Evolutionary conservation across 2,888 invertebrate species (phyloP), one percentile per base, ranked within the genome.

Genomic region (Eristalis tenax): DNA sequence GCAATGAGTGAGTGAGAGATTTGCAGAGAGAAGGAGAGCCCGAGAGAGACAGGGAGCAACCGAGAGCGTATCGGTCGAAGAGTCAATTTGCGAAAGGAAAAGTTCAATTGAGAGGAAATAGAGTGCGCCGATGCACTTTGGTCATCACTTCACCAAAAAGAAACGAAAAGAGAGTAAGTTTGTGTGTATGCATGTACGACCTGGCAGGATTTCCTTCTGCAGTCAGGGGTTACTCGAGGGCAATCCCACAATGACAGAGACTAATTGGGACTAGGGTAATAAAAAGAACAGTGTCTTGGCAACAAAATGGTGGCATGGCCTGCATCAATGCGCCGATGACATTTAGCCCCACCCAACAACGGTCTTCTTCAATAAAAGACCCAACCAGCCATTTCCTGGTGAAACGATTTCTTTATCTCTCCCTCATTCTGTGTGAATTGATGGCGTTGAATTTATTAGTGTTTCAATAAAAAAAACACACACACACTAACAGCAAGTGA

Each of bases 231-330:
- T 50, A 50, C 50, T 50, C 18, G 76, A 77, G 59, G 23, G 11
- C 77, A 82, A 78, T 38, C 38, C 38, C 38, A 38, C 38, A 38
- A 57, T 81, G 69, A 61, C 77, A 86, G 74, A 77, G 77, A 78
- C 71, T 75, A 83, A 87, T 76, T 83, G 79, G 76, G 83, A 79
- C 83, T 87, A 80, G 87, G 87, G 79, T 76, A 83, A 87, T 87
- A 80, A 83, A 83, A 83, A 80, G 76, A 87, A 73, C 76, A 79
- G 83, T 87, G 83, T 64, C 76, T 76, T 64, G 63, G 64, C n/a
- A 43, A 63, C 71, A 66, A 66, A 64, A 71, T 73, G 63, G 57
- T 38, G 66, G 50, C 13, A 69, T 43, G 43, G 28, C 59, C 2
- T 66, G 50, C 59, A 66, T 82, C 50, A 18, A 70, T 70, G 75